Conservation (phyloP, 2,797 vertebrate genomes). For the Anguilla pacifica region DNA sequence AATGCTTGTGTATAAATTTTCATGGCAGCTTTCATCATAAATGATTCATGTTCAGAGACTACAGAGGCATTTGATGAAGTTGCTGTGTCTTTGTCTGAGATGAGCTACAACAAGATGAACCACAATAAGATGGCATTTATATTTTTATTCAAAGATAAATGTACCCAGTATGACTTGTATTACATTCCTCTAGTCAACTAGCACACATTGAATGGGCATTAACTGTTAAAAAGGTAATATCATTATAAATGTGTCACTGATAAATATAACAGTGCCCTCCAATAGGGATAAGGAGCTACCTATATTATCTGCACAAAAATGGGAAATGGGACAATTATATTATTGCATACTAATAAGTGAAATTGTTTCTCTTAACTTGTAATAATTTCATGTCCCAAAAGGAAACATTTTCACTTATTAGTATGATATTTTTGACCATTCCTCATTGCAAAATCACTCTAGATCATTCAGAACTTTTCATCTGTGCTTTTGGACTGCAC, state of each 20-base stretch:
- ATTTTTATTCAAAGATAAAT: constrained; percentile 47
- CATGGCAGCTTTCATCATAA: neutral
- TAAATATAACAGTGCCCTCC: neutral
- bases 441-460: no score
- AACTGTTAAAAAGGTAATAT: constrained; percentile 38
- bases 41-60: constrained; percentile 28
- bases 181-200: constrained; percentile 42
- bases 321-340: neutral
- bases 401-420: no score
- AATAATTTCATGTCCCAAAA: neutral
- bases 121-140: constrained; percentile 32
- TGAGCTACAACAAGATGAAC: constrained; percentile 29
- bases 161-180: constrained; percentile 37
- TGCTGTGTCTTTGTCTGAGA: constrained; percentile 34
- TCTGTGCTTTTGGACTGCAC: no score
- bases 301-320: neutral
- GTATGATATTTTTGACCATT: no score
- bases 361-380: neutral
- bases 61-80: neutral
- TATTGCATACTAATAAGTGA: neutral
- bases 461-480: no score
- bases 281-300: no score
- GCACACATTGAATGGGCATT: constrained; percentile 48
- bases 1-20: neutral
- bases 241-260: neutral